Base-by-base conservation (phyloP, 2,113 vertebrate species). In the Ictalurus furcatus region DNA sequence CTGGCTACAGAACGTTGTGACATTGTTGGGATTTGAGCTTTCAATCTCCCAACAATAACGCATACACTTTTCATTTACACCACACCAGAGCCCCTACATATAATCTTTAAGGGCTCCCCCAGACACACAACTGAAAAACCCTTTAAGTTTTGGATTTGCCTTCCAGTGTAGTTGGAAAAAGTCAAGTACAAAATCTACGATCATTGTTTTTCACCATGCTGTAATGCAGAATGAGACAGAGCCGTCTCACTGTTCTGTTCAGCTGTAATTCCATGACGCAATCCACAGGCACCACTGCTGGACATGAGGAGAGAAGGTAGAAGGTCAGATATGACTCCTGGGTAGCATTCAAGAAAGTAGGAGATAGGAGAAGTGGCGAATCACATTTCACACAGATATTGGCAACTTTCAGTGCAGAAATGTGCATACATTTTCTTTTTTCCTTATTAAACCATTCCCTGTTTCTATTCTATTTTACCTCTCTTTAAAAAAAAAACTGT, bases 351-450 rank as follows among this genome's bases (percentile, higher is more conserved):
- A 91, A 63, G 30, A 88, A 54, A 84, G 74, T 81, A 56, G 78
- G 88, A 52, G 89, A 78, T 91, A 84, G 76, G 44, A 63, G 80
- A 91, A 89, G 86, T 37, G 44, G 86, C 85, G 89, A 92, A 92
- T 91, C 69, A 80, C 79, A 86, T 87, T 90, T 85, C 91, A 81
- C 56, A 74, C 48, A 74, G 69, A 90, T 71, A 74, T 58, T 28
- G 16, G 25, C 61, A 44, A 76, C 7, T 76, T 17, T 73, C 14
- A 37, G 30, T 73, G 40, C 19, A 40, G 71, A 74, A 69, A 69
- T 34, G 1, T 34, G 14, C 16, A 73, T 17, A 23, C 14, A 34
- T 34, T 16, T 71, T 13, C 30, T 74, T 28, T 52, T 23, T 48
- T 81, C 34, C 6, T 7, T 30, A 69, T 69, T n/a, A 30, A 69